Conservation (phyloP, 2,113 vertebrate genomes). For the Pseudopipra pipra region DNA sequence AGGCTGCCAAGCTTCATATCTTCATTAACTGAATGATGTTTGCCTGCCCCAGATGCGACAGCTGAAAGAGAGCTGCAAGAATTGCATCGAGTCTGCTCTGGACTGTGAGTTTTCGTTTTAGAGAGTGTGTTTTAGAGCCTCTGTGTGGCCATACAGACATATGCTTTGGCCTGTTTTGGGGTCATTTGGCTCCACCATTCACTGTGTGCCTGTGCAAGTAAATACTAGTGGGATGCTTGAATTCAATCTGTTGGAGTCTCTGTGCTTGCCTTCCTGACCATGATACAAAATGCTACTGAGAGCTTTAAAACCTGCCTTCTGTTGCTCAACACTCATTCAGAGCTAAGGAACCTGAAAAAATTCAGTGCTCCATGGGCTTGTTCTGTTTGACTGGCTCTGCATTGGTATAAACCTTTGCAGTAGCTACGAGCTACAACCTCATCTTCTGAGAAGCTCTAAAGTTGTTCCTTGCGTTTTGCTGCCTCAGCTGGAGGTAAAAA, state of each 20-base stretch:
- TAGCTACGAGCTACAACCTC: not conserved
- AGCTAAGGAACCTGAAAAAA: not conserved
- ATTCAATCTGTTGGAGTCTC: not conserved
- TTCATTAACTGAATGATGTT: not conserved
- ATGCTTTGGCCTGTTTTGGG: not conserved
- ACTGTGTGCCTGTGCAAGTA: fast-evolving
- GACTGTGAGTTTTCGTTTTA: not conserved
- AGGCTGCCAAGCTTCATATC: not conserved
- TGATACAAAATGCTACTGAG: not conserved
- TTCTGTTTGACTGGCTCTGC: not conserved
- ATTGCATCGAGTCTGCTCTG: not conserved
- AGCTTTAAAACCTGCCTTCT: not conserved
- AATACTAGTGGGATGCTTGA: not conserved
- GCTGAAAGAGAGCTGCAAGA: not conserved
- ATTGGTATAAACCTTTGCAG: not conserved
- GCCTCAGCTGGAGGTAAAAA: not conserved
- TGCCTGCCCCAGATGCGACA: not conserved
- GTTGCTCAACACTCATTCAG: not conserved
- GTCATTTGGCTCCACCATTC: not conserved
- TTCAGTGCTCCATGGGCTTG: not conserved
- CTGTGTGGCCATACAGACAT: not conserved
- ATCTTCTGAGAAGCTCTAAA: not conserved
- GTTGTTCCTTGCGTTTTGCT: not conserved
- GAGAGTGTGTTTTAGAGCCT: not conserved
- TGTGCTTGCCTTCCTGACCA: not conserved